Base-by-base conservation (phyloP, 2,113 vertebrate species). In the Penelope pileata region DNA sequence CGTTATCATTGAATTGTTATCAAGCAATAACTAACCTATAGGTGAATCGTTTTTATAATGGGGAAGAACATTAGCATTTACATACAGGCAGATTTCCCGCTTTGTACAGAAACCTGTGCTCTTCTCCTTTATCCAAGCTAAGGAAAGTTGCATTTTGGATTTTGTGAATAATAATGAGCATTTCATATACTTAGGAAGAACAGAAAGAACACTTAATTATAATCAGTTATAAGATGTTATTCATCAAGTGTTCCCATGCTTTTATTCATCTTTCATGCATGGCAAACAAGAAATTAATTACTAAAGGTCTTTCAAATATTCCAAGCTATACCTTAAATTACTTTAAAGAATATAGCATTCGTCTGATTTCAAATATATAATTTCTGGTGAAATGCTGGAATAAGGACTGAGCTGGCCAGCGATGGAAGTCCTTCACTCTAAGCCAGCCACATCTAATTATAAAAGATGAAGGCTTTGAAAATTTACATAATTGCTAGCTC, bases 401-500 rank as follows among this genome's bases (percentile, higher is more conserved):
- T 92, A 86, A 87, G 87, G 95, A 94, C 95, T 90, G 90, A 96
- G 51, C 94, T 94, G 94, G 73, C 89, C 95, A 96, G 94, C 86
- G 83, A 68, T 95, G 94, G 94, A 91, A 97, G 92, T 95, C 97
- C 92, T 96, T 97, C 96, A 97, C 91, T 95, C 94, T 94, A 97
- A 98, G 95, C 96, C 86, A 94, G 97, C 92, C 96, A 97, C 90
- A 97, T 94, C 95, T 98, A 98, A 98, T 98, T 98, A 98, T 97
- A 98, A 98, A 97, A 98, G 97, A 98, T 98, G 96, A 98, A 97
- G 97, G 98, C 95, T 98, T 97, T 96, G 87, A 86, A 98, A 97
- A 98, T 98, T 98, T 98, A 96, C 98, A 98, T 98, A 98, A 98
- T 98, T 98, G 97, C 98, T 97, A 97, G 97, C 97, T 95, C 95